A percentile compares a stretch with the other conserved stretches of the same genome.
phyloP scores from a whole-genome alignment of 2,888 invertebrate species.

The Lochmaea crataegi region DNA sequence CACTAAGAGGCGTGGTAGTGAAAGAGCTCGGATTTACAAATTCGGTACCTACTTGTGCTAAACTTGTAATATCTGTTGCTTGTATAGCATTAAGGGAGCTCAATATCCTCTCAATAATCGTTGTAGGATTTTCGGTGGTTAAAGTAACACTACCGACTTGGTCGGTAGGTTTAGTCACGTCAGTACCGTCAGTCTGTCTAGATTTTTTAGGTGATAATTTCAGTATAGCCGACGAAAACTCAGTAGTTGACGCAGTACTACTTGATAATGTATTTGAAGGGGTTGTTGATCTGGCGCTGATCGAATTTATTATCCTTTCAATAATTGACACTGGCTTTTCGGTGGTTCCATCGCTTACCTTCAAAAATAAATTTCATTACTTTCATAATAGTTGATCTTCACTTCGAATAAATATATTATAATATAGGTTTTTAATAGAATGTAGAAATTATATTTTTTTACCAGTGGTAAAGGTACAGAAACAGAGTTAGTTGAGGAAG shows the following conservation, averaged over 20 bases:
- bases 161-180: conserved; percentile 41
- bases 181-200: conserved; percentile 46
- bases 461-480: conserved; percentile 48
- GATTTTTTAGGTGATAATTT: conserved; percentile 61
- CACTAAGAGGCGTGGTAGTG: conserved; percentile 56
- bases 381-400: too few relatives aligned
- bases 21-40: conserved; percentile 58
- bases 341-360: conserved; percentile 56
- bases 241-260: conserved; percentile 48
- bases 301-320: conserved; percentile 64
- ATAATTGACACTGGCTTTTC: conserved; percentile 62
- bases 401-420: background rate
- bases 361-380: conserved; percentile 41
- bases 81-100: conserved; percentile 63
- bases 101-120: conserved; percentile 64
- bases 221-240: conserved; percentile 60
- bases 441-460: conserved; percentile 40
- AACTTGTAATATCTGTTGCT: conserved; percentile 56
- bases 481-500: conserved; percentile 53
- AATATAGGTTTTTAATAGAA: background rate
- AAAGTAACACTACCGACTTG: conserved; percentile 45
- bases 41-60: conserved; percentile 61
- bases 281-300: conserved; percentile 61
- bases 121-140: conserved; percentile 64
- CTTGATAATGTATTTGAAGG: conserved; percentile 45